These are phyloP conservation scores for Tarsius wallacei DNA, from an alignment of 2,797 vertebrate species.

Conservation along the genomic window DNA sequence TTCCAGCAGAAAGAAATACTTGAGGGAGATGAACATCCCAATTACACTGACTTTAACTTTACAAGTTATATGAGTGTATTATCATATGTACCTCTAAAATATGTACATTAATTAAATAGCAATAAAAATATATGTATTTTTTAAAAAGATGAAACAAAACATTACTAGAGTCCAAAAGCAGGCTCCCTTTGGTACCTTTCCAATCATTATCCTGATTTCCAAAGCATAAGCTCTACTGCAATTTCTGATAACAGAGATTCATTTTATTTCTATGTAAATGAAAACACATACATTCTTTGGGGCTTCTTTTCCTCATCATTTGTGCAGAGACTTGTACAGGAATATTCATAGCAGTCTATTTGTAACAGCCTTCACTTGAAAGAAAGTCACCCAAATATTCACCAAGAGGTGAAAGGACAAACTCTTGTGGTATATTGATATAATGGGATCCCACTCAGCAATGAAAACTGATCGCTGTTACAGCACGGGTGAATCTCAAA, in stretches of 20 bases:
- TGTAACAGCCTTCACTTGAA: not conserved
- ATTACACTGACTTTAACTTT: not conserved
- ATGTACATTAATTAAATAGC: not conserved
- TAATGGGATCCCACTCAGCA: not conserved
- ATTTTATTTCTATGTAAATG: not conserved
- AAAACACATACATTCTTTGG: not conserved
- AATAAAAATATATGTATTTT: not conserved
- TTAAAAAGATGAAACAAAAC: not conserved
- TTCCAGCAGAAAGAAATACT: not conserved
- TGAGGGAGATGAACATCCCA: not conserved
- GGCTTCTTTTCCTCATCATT: not conserved
- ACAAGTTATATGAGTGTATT: not conserved
- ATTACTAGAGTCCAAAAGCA: not conserved
- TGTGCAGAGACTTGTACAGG: not conserved
- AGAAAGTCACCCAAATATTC: not conserved
- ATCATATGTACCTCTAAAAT: not conserved
- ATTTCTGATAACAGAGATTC: not conserved
- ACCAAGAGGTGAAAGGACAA: not conserved
- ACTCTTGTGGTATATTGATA: not conserved
- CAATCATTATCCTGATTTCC: not conserved
- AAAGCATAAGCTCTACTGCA: not conserved
- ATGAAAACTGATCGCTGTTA: not conserved
- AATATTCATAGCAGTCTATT: not conserved
- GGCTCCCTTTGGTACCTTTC: not conserved
- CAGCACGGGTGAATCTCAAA: slow-evolving; percentile 21